Conservation (phyloP, 2,797 vertebrate species). For the Micrastur ruficollis region DNA sequence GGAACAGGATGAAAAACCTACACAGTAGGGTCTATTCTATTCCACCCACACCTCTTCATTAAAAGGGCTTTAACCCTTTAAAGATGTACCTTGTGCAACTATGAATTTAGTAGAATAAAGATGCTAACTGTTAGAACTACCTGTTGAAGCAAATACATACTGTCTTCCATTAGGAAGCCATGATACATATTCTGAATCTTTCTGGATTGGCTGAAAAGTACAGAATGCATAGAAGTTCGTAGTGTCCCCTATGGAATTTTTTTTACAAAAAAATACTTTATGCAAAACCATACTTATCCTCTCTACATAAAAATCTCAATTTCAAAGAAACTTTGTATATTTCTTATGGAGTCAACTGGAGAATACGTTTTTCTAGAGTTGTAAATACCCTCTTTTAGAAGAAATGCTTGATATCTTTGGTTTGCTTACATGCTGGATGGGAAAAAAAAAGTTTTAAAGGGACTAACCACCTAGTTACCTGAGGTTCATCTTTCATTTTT, state of each 20-base stretch:
- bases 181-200: background rate
- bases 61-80: background rate
- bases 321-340: background rate
- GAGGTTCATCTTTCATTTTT: constrained; percentile 8
- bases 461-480: background rate
- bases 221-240: background rate
- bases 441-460: background rate
- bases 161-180: background rate
- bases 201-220: background rate
- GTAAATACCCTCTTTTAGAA: background rate
- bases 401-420: constrained; percentile 46
- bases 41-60: background rate
- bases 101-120: constrained; percentile 1
- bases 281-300: background rate
- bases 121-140: background rate
- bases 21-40: background rate
- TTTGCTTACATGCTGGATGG: background rate
- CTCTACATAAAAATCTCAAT: background rate
- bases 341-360: background rate
- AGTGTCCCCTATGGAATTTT: background rate
- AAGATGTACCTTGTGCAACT: background rate
- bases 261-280: constrained; percentile 12
- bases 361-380: background rate
- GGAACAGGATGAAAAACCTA: background rate
- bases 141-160: background rate